Evolutionary conservation across 1,140 invertebrate genomes (phyloP).

Genomic region (Heliconius himera): DNA sequence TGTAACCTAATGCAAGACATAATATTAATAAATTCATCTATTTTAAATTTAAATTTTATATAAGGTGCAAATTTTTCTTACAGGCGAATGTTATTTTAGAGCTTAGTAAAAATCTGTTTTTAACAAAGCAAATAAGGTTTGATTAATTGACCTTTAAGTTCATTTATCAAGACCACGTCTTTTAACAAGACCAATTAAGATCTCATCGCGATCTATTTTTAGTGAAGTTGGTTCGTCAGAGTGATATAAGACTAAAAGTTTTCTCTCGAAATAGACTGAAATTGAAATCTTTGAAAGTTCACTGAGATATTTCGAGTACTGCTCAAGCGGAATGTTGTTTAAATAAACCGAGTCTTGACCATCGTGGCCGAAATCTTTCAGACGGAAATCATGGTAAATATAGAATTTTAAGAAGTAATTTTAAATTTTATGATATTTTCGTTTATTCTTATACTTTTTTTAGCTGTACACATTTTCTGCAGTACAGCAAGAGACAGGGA

Average conservation of each 20-base stretch:
- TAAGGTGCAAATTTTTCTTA: too few relatives aligned
- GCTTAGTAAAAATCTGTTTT: neutral
- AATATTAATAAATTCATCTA: too few relatives aligned
- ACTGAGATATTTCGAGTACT: neutral
- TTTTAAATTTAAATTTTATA: too few relatives aligned
- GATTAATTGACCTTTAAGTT: neutral
- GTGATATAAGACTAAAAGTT: neutral
- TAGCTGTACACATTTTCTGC: too few relatives aligned
- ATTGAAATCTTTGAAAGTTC: slow-evolving; percentile 5
- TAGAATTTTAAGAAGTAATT: neutral
- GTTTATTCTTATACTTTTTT: too few relatives aligned
- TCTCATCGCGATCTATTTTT: neutral
- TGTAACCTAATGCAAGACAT: too few relatives aligned
- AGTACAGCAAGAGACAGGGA: too few relatives aligned
- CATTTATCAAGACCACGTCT: neutral
- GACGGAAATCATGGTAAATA: neutral
- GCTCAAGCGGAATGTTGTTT: neutral
- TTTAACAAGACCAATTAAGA: neutral
- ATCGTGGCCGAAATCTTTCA: neutral
- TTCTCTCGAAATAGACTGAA: neutral
- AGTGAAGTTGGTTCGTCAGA: neutral
- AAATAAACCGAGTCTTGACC: neutral
- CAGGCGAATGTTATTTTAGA: neutral
- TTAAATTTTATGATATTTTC: neutral
- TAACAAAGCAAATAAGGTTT: neutral